These are phyloP conservation scores for Onthophagus taurus DNA, from an alignment of 1,140 invertebrate genomes.

Conservation along the genomic window DNA sequence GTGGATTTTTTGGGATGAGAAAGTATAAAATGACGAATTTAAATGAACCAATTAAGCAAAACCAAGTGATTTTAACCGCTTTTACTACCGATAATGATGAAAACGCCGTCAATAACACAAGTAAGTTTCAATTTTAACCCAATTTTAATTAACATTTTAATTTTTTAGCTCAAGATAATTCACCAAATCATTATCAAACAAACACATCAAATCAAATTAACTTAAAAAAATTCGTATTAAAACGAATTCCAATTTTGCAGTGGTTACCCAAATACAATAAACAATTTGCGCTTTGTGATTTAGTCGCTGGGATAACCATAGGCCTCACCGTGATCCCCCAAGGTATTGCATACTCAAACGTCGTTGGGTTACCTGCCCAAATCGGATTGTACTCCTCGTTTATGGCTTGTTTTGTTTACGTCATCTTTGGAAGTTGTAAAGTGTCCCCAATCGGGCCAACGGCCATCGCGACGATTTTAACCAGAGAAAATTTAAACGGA, in stretches of 20 bases:
- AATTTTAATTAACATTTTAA: too few species aligned
- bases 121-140: too few species aligned
- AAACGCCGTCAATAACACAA: too few species aligned
- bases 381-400: slow-evolving; percentile 48
- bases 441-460: slow-evolving; percentile 60
- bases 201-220: too few species aligned
- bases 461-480: slow-evolving; percentile 72
- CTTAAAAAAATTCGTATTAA: slow-evolving; percentile 46
- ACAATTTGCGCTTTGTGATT: slow-evolving; percentile 43
- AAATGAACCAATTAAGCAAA: too few species aligned
- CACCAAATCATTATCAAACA: too few species aligned
- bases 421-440: slow-evolving; percentile 75
- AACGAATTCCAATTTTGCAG: slow-evolving; percentile 49
- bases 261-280: slow-evolving; percentile 51
- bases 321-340: slow-evolving; percentile 57
- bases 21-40: too few species aligned
- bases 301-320: slow-evolving; percentile 58
- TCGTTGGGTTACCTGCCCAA: slow-evolving; percentile 65
- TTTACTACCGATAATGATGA: too few species aligned
- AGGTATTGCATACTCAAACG: slow-evolving; percentile 71
- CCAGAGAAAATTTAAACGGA: slow-evolving; percentile 57
- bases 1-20: too few species aligned
- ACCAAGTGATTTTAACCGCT: too few species aligned
- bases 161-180: too few species aligned
- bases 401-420: slow-evolving; percentile 69